Percentiles rank a stretch among this genome's conserved stretches.
Evolutionary conservation across 1,140 invertebrate genomes (phyloP).

Genomic region (Papilio aristodemus): DNA sequence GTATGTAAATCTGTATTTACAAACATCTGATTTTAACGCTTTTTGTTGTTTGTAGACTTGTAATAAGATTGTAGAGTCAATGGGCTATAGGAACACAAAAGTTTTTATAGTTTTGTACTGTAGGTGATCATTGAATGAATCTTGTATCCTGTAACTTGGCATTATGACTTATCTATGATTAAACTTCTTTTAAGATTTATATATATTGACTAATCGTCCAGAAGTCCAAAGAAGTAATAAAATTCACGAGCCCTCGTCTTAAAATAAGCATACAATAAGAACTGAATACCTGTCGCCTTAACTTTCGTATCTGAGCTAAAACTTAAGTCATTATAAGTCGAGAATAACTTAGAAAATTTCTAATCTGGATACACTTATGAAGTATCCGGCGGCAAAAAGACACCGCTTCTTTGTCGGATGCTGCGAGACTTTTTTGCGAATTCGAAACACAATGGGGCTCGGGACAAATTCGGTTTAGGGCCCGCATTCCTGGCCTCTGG

Average conservation of each 20-base stretch:
- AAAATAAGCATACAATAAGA: slow-evolving; percentile 25
- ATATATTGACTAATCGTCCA: neutral
- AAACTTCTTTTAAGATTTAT: no score
- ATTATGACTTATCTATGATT: no score
- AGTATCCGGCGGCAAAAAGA: slow-evolving; percentile 57
- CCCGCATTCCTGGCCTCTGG: slow-evolving; percentile 56
- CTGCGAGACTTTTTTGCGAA: slow-evolving; percentile 50
- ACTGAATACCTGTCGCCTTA: slow-evolving; percentile 25
- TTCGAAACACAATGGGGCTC: slow-evolving; percentile 57
- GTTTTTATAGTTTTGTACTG: no score
- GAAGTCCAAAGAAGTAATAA: neutral
- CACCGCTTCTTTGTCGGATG: slow-evolving; percentile 65
- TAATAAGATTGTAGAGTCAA: no score
- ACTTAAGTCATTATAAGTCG: slow-evolving; percentile 58
- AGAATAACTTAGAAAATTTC: slow-evolving; percentile 54
- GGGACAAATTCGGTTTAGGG: slow-evolving; percentile 62
- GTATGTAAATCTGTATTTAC: no score
- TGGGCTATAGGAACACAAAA: no score
- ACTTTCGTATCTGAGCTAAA: slow-evolving; percentile 27
- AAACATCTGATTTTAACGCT: no score
- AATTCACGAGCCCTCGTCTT: neutral
- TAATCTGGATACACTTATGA: slow-evolving; percentile 66
- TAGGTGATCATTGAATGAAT: no score
- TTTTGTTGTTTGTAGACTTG: no score
- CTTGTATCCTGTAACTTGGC: no score